Evolutionary conservation across 2,113 vertebrate species (phyloP), one percentile per base, ranked within the genome.

Genomic region (Vulpes lagopus): DNA sequence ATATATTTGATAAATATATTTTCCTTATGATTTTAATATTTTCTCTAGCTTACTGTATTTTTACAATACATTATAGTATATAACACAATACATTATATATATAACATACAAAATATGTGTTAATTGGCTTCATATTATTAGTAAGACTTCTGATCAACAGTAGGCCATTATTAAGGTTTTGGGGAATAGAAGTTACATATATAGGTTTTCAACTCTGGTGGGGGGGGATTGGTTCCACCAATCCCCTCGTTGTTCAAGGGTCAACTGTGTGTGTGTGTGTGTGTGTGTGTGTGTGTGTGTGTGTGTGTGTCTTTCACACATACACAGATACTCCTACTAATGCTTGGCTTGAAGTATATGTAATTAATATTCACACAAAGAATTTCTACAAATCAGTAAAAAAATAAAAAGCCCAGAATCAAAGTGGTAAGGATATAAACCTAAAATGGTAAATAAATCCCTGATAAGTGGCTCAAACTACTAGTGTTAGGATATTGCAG

Each of bases 321-420:
- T 25, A 51, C 51, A n/a, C 51, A n/a, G 17, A 4, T 19, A 12
- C 11, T 55, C 43, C 57, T 55, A 4, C 23, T 80, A 30, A 57
- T 89, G 49, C 9, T 84, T 73, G 62, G 19, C 53, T 15, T 67
- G 3, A 64, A 55, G 22, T 3, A 11, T 62, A 23, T 51, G 8
- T 57, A 20, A 55, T 93, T 95, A 86, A 15, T 85, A 62, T 62
- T 90, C 74, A 86, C 59, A 64, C 55, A 59, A 71, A 88, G n/a
- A 96, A 90, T 90, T 8, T 55, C 27, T 87, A 49, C 4, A 94
- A 82, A 82, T 74, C n/a, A n/a, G 35, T 60, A 65, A 57, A 49
- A 91, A 69, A 35, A 35, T 87, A 38, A 79, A 23, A 55, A 85
- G 35, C 32, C 1, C 53, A 20, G 17, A 92, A 65, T 22, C 25